These are phyloP conservation scores for Percopsis transmontana DNA, from an alignment of 2,113 vertebrate genomes.

Conservation along the genomic window DNA sequence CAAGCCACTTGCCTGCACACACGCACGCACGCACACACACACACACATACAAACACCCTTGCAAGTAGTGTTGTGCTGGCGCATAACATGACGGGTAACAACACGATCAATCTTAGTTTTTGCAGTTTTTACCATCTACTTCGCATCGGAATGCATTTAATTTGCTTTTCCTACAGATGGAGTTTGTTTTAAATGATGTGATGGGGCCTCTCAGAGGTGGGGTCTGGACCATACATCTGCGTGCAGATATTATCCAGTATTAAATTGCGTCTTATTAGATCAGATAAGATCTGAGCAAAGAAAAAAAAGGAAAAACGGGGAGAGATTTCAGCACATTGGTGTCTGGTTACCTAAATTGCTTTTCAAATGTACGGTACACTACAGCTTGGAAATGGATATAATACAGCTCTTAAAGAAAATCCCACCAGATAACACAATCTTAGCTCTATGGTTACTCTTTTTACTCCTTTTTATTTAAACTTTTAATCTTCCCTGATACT, in stretches of 20 bases:
- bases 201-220: not conserved
- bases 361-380: not conserved
- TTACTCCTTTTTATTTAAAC: too few species aligned
- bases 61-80: conserved; percentile 27
- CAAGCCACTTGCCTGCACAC: not conserved
- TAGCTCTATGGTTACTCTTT: too few species aligned
- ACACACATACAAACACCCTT: not conserved
- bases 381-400: not conserved
- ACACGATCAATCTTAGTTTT: conserved; percentile 4
- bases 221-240: not conserved
- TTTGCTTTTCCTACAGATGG: conserved; percentile 5
- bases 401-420: not conserved
- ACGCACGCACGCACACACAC: conserved; percentile 14
- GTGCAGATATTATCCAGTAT: not conserved
- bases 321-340: not conserved
- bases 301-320: not conserved
- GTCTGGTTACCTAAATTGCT: not conserved
- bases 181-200: not conserved
- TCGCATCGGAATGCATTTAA: too few species aligned
- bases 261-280: too few species aligned
- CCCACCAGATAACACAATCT: not conserved
- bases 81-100: conserved; percentile 29
- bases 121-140: not conserved
- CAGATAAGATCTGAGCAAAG: not conserved
- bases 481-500: too few species aligned